Evolutionary conservation across 2,797 vertebrate species (phyloP), one percentile per base, ranked within the genome.

Genomic region (Remorina albescens): DNA sequence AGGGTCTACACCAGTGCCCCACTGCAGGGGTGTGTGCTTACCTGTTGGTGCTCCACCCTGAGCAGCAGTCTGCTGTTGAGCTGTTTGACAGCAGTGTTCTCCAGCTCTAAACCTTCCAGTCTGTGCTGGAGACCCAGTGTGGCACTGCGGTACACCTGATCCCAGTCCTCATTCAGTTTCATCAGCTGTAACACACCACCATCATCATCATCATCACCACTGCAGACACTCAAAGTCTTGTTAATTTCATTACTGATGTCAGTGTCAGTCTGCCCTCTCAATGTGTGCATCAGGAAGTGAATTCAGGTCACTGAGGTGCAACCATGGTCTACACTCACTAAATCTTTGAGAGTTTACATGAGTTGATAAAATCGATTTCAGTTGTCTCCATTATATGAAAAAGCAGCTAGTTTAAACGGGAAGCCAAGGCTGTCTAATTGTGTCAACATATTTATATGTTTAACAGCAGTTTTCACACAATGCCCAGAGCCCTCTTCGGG

Each of bases 141-240:
- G 28, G 94, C 90, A 44, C 84, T 91, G 67, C 90, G 94, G 74
- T 96, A 96, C 73, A 95, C 93, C 57, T 94, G 93, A 80, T 95
- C 95, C 95, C 95, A 96, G 67, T 96, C 94, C 80, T 94, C 93
- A 41, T 95, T 96, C 71, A 96, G 88, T 83, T 95, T 95, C 95
- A 96, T 94, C 85, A 96, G 88, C 95, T 96, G 83, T 53, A 79
- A 89, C 49, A 83, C 61, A 88, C 3, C 71, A 71, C 10, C 66
- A 76, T 16, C 53, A 63, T 41, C 44, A 39, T 65, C 73, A 60
- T 61, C 70, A 77, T 49, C 73, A 60, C 50, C 8, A 5, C 59
- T 25, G 32, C 36, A 62, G 49, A 50, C 58, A 61, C 50, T 16
- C 9, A 71, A 4, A 66, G 30, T 55, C n/a, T 26, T 7, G 11